A percentile compares a stretch with the other conserved stretches of the same genome.
Conservation (phyloP, 2,113 vertebrate species). For the Sarotherodon lohbergeri region DNA sequence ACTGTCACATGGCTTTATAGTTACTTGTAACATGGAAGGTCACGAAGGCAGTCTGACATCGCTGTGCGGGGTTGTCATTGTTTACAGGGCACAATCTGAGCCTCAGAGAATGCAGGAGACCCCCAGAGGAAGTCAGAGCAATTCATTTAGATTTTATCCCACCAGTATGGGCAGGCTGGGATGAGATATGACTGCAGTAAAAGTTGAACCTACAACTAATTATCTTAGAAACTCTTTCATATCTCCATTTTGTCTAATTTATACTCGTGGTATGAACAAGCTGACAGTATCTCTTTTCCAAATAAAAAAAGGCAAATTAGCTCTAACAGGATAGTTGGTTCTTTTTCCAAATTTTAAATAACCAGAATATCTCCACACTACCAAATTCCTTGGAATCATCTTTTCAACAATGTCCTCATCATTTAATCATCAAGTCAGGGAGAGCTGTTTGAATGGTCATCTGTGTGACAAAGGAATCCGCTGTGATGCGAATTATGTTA, state of each 20-base stretch:
- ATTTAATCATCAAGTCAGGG: neutral
- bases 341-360: neutral
- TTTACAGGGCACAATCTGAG: conserved; percentile 26
- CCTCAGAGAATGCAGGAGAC: conserved; percentile 4
- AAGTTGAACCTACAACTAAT: neutral
- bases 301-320: neutral
- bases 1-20: conserved; percentile 19
- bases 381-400: neutral
- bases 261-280: neutral
- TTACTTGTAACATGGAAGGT: conserved; percentile 25
- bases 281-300: neutral
- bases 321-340: neutral
- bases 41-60: conserved; percentile 23
- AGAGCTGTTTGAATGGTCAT: neutral
- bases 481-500: neutral
- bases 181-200: neutral
- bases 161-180: neutral
- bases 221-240: neutral
- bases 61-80: neutral
- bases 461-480: neutral
- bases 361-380: neutral
- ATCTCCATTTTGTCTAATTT: neutral
- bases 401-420: neutral
- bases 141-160: neutral
- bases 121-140: neutral